Conservation (phyloP, 2,888 invertebrate genomes). For the Heliothis peltigera region DNA sequence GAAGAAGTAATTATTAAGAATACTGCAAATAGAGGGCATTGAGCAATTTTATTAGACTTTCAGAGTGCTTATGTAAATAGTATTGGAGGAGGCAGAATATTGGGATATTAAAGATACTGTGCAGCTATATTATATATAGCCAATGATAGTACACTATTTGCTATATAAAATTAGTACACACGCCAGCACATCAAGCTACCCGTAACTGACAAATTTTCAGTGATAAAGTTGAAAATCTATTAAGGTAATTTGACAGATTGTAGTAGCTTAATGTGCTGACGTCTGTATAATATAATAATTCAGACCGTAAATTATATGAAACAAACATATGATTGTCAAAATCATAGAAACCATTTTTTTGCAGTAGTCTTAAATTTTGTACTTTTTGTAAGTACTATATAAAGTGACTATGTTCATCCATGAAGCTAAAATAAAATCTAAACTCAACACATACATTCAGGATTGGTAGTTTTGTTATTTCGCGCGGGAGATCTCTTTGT, state of each 20-base stretch:
- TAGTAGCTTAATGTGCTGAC: too few species aligned
- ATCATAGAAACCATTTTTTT: neutral
- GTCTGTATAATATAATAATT: too few species aligned
- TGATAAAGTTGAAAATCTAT: too few species aligned
- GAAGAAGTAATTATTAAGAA: constrained; percentile 89
- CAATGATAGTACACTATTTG: neutral
- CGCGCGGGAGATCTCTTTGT: constrained; percentile 87
- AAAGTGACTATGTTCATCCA: constrained; percentile 4
- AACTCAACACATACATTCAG: constrained; percentile 74
- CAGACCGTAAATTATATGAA: too few species aligned
- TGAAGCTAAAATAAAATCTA: constrained; percentile 64
- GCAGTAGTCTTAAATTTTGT: neutral
- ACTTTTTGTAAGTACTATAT: neutral
- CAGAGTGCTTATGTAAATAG: constrained; percentile 65
- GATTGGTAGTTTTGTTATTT: constrained; percentile 89
- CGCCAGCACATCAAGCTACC: too few species aligned
- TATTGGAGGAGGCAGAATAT: constrained; percentile 20
- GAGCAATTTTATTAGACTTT: constrained; percentile 76
- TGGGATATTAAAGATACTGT: neutral
- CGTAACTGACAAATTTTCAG: too few species aligned
- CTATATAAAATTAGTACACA: neutral
- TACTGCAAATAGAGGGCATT: constrained; percentile 84
- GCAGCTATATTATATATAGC: neutral
- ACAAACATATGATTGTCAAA: too few species aligned
- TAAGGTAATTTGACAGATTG: too few species aligned